Conservation (phyloP, 1,140 invertebrate species). For the Marisa cornuarietis region DNA sequence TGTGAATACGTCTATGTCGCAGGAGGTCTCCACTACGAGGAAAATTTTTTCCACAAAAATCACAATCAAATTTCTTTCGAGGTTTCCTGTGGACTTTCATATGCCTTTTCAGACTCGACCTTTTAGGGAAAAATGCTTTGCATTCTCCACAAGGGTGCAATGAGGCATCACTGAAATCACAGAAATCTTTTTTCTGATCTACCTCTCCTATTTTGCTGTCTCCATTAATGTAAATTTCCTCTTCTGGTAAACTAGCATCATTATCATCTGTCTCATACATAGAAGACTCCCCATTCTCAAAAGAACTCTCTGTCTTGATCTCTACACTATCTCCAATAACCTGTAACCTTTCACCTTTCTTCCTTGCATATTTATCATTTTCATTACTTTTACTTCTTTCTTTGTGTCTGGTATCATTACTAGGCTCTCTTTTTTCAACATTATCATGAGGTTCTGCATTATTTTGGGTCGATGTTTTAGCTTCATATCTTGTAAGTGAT, state of each 20-base stretch:
- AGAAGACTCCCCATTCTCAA: no score
- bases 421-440: background rate
- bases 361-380: no score
- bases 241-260: background rate
- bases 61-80: constrained; percentile 24
- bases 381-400: no score
- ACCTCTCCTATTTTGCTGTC: background rate
- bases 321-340: no score
- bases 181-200: background rate
- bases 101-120: background rate
- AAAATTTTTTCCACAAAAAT: constrained; percentile 33
- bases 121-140: background rate
- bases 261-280: background rate
- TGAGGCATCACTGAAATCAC: background rate
- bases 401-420: no score
- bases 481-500: background rate
- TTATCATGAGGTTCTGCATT: background rate
- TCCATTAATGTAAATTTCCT: no score
- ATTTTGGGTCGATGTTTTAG: background rate
- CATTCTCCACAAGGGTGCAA: background rate
- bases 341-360: no score
- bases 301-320: no score
- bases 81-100: background rate
- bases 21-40: constrained; percentile 22
- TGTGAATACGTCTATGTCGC: constrained; percentile 32